Evolutionary conservation across 2,888 invertebrate species (phyloP).

Genomic region (Aphidoletes aphidimyza): DNA sequence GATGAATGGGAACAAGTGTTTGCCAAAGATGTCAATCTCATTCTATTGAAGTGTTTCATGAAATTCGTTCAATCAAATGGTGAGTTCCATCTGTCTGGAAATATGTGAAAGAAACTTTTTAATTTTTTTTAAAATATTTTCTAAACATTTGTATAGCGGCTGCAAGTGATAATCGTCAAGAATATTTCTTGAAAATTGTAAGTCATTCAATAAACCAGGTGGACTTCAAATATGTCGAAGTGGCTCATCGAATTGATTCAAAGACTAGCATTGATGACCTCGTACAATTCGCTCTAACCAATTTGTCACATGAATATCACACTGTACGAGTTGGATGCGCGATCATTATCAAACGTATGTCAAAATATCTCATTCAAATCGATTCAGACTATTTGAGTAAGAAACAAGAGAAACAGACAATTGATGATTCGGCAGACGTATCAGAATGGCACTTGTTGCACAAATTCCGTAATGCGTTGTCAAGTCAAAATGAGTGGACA

Average conservation of each 20-base stretch:
- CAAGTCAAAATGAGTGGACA: constrained; percentile 60
- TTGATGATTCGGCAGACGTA: constrained; percentile 37
- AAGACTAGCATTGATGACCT: constrained; percentile 60
- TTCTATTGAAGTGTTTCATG: constrained; percentile 62
- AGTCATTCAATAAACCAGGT: constrained; percentile 59
- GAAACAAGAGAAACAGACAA: constrained; percentile 15
- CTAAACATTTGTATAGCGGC: not conserved
- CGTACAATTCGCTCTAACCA: constrained; percentile 62
- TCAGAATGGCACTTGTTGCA: constrained; percentile 64
- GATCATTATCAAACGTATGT: constrained; percentile 61
- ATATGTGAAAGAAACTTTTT: too few relatives aligned
- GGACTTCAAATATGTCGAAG: constrained; percentile 25
- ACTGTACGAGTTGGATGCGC: constrained; percentile 61
- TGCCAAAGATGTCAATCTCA: constrained; percentile 70
- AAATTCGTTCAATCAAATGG: constrained; percentile 56
- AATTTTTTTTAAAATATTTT: not conserved
- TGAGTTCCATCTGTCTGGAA: not conserved
- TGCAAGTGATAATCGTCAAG: not conserved
- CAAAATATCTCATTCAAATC: constrained; percentile 62
- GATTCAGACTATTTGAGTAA: constrained; percentile 62
- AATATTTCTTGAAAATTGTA: constrained; percentile 60
- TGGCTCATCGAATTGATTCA: constrained; percentile 62
- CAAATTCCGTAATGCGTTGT: constrained; percentile 60
- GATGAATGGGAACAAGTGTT: constrained; percentile 85
- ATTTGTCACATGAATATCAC: constrained; percentile 61